A percentile compares a stretch with the other conserved stretches of the same genome.
These are phyloP conservation scores for Acronicta aceris DNA, from an alignment of 2,888 invertebrate genomes.

Conservation along the genomic window DNA sequence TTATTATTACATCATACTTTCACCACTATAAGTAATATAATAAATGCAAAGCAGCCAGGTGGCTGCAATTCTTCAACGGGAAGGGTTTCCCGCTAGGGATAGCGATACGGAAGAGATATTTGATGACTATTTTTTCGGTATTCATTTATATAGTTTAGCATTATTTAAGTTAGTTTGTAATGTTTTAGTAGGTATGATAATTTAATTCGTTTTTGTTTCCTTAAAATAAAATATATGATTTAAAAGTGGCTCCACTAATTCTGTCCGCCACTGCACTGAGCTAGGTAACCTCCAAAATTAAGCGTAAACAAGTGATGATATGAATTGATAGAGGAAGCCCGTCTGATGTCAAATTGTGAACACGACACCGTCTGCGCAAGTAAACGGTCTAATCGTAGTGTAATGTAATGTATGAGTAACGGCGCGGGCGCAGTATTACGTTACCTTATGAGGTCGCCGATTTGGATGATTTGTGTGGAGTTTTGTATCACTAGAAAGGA, in stretches of 20 bases:
- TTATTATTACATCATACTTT: too few relatives aligned
- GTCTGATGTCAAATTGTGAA: conserved; percentile 72
- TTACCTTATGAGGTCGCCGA: conserved; percentile 21
- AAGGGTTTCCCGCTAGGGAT: too few relatives aligned
- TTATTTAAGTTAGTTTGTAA: too few relatives aligned
- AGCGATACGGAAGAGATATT: too few relatives aligned
- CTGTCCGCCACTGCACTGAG: conserved; percentile 56
- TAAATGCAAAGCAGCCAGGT: too few relatives aligned
- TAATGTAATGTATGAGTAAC: conserved; percentile 50
- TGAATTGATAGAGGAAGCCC: conserved; percentile 76
- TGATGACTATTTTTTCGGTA: too few relatives aligned
- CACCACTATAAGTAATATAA: too few relatives aligned
- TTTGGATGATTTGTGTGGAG: conserved; percentile 28
- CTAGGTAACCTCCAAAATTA: conserved; percentile 76
- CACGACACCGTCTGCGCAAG: conserved; percentile 56
- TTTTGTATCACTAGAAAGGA: neutral
- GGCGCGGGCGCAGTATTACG: conserved; percentile 16
- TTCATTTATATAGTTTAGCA: too few relatives aligned
- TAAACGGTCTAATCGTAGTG: conserved; percentile 37
- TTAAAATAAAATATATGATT: neutral
- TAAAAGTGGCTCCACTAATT: neutral
- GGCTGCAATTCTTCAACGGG: too few relatives aligned
- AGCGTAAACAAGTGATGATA: conserved; percentile 71
- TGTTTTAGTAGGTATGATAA: too few relatives aligned
- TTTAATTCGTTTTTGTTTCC: too few relatives aligned